Evolutionary conservation across 2,113 vertebrate species (phyloP).

Genomic region (Protobothrops flavoviridis): DNA sequence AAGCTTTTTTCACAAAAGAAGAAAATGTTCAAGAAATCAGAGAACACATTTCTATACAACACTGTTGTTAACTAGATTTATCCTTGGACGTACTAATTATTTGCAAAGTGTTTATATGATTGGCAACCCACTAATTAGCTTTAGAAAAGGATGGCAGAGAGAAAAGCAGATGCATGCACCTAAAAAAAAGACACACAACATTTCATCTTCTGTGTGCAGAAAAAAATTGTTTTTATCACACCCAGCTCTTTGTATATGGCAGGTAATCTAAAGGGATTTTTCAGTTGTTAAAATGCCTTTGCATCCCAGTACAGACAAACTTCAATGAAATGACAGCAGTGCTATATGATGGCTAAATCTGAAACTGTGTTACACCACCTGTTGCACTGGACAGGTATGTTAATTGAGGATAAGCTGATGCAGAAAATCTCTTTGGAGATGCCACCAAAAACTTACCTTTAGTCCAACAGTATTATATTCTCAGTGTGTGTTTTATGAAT

Average conservation of each 20-base stretch:
- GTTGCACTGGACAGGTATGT: neutral
- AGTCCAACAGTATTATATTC: neutral
- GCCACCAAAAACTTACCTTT: neutral
- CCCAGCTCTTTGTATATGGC: neutral
- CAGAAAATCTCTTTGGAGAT: conserved; percentile 1
- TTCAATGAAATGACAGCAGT: neutral
- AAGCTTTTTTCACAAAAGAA: neutral
- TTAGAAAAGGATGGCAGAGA: neutral
- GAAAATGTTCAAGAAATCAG: neutral
- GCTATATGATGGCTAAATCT: neutral
- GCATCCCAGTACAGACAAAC: conserved; percentile 4
- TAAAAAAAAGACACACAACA: conserved; percentile 3
- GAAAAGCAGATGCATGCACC: neutral
- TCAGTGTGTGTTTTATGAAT: neutral
- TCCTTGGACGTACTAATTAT: neutral
- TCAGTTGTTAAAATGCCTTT: conserved; percentile 2
- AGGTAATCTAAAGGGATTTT: neutral
- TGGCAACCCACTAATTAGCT: neutral
- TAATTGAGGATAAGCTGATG: neutral
- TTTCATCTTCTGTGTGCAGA: neutral
- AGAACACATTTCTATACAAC: neutral
- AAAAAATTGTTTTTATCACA: neutral
- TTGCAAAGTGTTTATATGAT: neutral
- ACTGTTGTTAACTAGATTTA: neutral
- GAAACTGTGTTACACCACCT: conserved; percentile 3